Evolutionary conservation across 2,113 vertebrate genomes (phyloP).

Genomic region (Neolamprologus sp.): DNA sequence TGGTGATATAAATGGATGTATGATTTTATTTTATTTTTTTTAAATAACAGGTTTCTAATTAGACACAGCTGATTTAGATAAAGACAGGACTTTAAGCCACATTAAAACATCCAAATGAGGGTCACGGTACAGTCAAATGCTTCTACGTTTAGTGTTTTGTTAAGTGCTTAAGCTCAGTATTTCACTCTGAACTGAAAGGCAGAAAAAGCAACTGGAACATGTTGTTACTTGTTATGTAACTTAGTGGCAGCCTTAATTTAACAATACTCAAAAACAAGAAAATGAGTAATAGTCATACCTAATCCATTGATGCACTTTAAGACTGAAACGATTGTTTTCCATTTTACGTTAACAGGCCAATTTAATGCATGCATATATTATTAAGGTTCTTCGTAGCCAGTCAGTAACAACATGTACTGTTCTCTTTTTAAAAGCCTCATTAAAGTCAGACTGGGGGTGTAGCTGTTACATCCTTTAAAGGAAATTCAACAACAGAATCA

Average conservation of each 20-base stretch:
- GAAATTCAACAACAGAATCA: background rate
- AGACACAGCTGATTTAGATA: background rate
- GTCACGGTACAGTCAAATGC: background rate
- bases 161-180: background rate
- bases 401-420: background rate
- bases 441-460: background rate
- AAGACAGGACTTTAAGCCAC: background rate
- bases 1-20: background rate
- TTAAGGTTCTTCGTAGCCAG: background rate
- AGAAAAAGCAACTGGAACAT: background rate
- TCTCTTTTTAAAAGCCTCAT: background rate
- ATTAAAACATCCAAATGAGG: background rate
- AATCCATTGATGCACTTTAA: background rate
- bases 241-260: background rate
- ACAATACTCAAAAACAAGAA: background rate
- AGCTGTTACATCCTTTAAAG: background rate
- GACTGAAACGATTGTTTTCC: accelerated
- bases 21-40: background rate
- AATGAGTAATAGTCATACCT: background rate
- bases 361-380: background rate
- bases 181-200: background rate
- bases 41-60: background rate
- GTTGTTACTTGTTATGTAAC: background rate
- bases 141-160: background rate
- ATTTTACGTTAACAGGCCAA: background rate